A percentile compares a stretch with the other conserved stretches of the same genome.
phyloP scores from a whole-genome alignment of 2,797 vertebrate species.

The Schizopygopsis malacanthus region DNA sequence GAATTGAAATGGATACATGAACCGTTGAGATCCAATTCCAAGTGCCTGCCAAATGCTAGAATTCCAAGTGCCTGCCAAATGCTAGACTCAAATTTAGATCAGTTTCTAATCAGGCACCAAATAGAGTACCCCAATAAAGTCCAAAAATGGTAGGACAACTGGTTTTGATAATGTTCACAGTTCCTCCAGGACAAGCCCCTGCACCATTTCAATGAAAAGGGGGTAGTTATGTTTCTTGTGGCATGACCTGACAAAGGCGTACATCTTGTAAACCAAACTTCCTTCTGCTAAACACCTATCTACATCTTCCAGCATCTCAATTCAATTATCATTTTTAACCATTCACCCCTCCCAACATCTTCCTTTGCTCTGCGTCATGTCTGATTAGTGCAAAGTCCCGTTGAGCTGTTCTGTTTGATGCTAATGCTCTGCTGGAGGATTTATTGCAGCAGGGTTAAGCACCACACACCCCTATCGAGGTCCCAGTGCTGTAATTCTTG shows the following conservation, averaged over 20 bases:
- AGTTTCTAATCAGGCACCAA: neutral
- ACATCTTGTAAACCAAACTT: conserved; percentile 22
- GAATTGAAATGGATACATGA: too few species aligned
- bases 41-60: neutral
- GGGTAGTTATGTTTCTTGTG: neutral
- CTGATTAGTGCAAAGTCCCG: conserved; percentile 71
- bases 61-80: neutral
- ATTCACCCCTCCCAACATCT: conserved; percentile 60
- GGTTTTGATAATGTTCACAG: neutral
- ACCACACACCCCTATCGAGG: conserved; percentile 21
- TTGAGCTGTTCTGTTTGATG: conserved; percentile 71
- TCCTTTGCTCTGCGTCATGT: conserved; percentile 69
- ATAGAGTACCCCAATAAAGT: neutral
- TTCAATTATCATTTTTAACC: conserved; percentile 33
- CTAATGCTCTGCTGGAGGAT: conserved; percentile 72
- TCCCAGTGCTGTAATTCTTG: conserved; percentile 1
- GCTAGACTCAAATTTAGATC: neutral
- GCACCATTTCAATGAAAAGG: conserved; percentile 15
- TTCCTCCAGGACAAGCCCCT: neutral
- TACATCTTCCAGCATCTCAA: conserved; percentile 32
- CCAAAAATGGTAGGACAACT: neutral
- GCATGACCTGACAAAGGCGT: neutral
- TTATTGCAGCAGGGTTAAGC: conserved; percentile 65
- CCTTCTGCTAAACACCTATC: conserved; percentile 4
- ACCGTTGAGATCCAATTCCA: neutral